phyloP scores from a whole-genome alignment of 2,797 vertebrate species.

The Leptatherina wallacei region DNA sequence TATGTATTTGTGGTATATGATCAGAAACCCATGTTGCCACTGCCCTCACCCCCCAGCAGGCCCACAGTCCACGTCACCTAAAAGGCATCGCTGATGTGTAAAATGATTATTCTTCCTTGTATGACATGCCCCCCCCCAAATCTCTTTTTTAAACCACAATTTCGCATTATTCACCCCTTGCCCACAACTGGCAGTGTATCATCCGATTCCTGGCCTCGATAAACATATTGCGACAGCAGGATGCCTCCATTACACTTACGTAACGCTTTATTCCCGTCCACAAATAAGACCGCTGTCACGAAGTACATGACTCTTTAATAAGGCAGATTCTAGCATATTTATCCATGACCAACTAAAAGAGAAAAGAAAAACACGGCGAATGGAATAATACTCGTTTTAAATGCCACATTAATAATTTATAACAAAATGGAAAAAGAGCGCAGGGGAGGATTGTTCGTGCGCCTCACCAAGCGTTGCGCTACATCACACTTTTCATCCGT shows the following conservation, averaged over 20 bases:
- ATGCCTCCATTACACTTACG: slow-evolving; percentile 70
- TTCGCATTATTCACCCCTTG: not conserved
- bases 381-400: slow-evolving; percentile 16
- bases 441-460: slow-evolving; percentile 19
- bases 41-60: slow-evolving; percentile 4
- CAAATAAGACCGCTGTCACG: slow-evolving; percentile 42
- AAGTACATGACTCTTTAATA: not conserved
- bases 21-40: slow-evolving; percentile 6
- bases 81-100: slow-evolving; percentile 22
- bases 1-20: not conserved
- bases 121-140: not conserved
- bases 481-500: slow-evolving; percentile 11
- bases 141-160: not conserved
- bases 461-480: slow-evolving; percentile 9
- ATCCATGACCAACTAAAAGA: not conserved
- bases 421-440: slow-evolving; percentile 67
- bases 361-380: not conserved
- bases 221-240: slow-evolving; percentile 67
- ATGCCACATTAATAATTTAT: slow-evolving; percentile 66
- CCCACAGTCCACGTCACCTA: slow-evolving; percentile 55
- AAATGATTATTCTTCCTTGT: slow-evolving; percentile 4
- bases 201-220: slow-evolving; percentile 50
- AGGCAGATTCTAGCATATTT: not conserved
- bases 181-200: slow-evolving; percentile 31
- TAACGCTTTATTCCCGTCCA: slow-evolving; percentile 67